phyloP scores from a whole-genome alignment of 2,113 vertebrate species.

The Chaetodon auriga region DNA sequence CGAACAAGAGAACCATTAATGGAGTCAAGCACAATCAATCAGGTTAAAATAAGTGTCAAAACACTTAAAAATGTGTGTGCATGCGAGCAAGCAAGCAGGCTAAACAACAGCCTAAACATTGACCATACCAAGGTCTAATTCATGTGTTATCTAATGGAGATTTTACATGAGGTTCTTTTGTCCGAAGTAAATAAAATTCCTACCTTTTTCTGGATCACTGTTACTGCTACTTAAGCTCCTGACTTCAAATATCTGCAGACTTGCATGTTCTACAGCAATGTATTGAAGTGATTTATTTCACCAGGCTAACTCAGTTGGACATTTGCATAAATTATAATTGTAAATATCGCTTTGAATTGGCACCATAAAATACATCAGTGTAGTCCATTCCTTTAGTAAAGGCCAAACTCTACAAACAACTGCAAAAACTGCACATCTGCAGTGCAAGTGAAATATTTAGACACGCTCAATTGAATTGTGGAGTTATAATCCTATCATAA shows the following conservation, averaged over 20 bases:
- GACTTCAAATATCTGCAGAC: conserved; percentile 42
- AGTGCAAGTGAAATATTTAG: conserved; percentile 43
- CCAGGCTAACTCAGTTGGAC: conserved; percentile 25
- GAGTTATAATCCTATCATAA: conserved; percentile 36
- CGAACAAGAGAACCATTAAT: background rate
- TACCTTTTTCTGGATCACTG: conserved; percentile 23
- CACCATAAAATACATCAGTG: conserved; percentile 50
- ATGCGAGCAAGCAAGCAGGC: background rate
- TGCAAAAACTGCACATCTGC: conserved; percentile 39
- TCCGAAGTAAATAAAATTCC: conserved; percentile 26
- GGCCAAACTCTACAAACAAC: conserved; percentile 26
- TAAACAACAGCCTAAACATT: conserved; percentile 2
- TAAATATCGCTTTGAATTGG: conserved; percentile 58
- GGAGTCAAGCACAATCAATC: background rate
- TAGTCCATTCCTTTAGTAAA: conserved; percentile 24
- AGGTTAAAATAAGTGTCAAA: background rate
- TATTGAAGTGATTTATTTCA: conserved; percentile 51
- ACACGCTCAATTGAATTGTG: conserved; percentile 1
- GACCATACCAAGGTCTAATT: conserved; percentile 1
- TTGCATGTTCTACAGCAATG: conserved; percentile 40
- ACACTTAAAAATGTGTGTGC: background rate
- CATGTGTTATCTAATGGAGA: conserved; percentile 5
- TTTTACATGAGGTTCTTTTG: conserved; percentile 26
- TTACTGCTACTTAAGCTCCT: conserved; percentile 27
- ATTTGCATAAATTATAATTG: conserved; percentile 65